A percentile compares a stretch with the other conserved stretches of the same genome.
Evolutionary conservation across 2,113 vertebrate genomes (phyloP).

Genomic region (Scomber colias): DNA sequence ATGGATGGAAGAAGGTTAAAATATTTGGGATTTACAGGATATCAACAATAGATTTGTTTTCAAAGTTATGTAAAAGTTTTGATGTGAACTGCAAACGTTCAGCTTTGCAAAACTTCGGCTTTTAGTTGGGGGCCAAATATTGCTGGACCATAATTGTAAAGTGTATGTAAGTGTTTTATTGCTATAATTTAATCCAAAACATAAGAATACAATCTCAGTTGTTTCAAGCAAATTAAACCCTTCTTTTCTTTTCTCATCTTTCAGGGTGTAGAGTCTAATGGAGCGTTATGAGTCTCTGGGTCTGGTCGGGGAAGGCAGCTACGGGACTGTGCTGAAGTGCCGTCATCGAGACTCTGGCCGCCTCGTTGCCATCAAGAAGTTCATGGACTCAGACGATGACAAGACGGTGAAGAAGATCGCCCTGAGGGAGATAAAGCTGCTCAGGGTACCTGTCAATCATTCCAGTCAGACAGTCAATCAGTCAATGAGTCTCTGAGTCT

Average conservation of each 20-base stretch:
- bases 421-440: slow-evolving; percentile 74
- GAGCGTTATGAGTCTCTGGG: slow-evolving; percentile 90
- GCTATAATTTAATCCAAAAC: too few relatives aligned
- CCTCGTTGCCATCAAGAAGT: slow-evolving; percentile 92
- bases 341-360: slow-evolving; percentile 87
- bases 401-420: slow-evolving; percentile 89
- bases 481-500: slow-evolving; percentile 37
- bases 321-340: slow-evolving; percentile 90
- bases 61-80: too few relatives aligned
- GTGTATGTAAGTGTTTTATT: too few relatives aligned
- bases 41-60: too few relatives aligned
- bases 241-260: not conserved
- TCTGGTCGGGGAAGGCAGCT: slow-evolving; percentile 90
- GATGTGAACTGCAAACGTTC: too few relatives aligned
- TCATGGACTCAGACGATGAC: slow-evolving; percentile 90
- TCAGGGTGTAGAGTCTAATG: slow-evolving; percentile 29
- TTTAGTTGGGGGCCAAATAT: too few relatives aligned
- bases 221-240: not conserved
- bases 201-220: not conserved
- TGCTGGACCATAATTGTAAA: too few relatives aligned
- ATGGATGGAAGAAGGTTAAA: too few relatives aligned
- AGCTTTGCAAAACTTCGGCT: too few relatives aligned
- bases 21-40: too few relatives aligned
- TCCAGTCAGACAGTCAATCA: not conserved
- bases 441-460: slow-evolving; percentile 57